Evolutionary conservation across 2,113 vertebrate species (phyloP), one percentile per base, ranked within the genome.

Genomic region (Coryphaenoides rupestris): DNA sequence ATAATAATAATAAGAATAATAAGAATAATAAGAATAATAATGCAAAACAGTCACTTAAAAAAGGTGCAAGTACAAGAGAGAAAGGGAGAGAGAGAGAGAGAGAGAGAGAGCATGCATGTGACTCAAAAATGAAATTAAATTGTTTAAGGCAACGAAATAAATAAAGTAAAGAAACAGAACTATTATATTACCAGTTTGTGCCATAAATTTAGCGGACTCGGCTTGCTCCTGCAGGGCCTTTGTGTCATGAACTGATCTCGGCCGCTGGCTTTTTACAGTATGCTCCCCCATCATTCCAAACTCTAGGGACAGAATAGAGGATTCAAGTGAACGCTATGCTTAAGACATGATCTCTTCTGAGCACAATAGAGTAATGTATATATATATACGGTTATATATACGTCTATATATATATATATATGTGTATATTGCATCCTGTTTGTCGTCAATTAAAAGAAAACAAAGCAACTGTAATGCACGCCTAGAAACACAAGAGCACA

Each of bases 281-380:
- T 97, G 95, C 94, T 99, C 95, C 95, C 95, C 96, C 93, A 99
- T 99, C 97, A 99, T 96, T 98, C 97, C 97, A 98, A 97, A 99
- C 97, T 99, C 97, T 99, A 97, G 95, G 96, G 96, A 99, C 94
- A 99, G 93, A 99, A 98, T 98, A 99, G 94, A 99, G 96, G 95
- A n/a, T 97, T 95, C 91, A 97, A 83, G 84, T 98, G 93, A 98
- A 96, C 96, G 93, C 95, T 98, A 89, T 78, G 75, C 79, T 91
- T 82, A 83, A 74, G n/a, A 90, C 89, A 92, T 79, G 76, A 84
- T 80, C 80, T 84, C n/a, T 40, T 89, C 83, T 87, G 82, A 89
- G 84, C 88, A 85, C 72, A 89, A 85, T 85, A 82, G 75, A 77
- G 86, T 89, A 88, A 85, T 85, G 89, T 87, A 89, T 84, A 40